Base-by-base conservation (phyloP, 2,888 invertebrate species). In the Ypsolopha scabrella region DNA sequence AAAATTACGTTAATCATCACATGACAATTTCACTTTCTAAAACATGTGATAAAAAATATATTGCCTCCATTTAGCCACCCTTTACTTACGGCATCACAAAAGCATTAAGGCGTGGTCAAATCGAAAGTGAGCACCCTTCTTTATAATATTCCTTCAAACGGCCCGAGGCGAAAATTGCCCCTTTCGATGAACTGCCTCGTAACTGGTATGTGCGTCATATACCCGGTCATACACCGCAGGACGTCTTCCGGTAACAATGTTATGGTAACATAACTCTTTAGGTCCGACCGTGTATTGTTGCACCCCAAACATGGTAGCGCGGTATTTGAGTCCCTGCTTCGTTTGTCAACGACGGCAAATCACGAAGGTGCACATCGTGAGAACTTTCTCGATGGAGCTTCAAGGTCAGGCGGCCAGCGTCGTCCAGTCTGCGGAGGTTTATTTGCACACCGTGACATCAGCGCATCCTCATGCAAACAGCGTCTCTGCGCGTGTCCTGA, bases 131-230 rank as follows among this genome's bases (percentile, higher is more conserved):
- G 72, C 70, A 62, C 76, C 78, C 79, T 75, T 64, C 68, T 64
- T 70, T 67, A 66, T 65, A 34, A 61, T 44, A 62, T 65, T 69
- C 65, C 68, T 69, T 67, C 51, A 51, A 45, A 43, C n/a, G 59
- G 69, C 74, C 71, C 61, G 72, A 71, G 70, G 72, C 70, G 68
- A 77, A 77, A 79, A 77, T 79, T 74, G 70, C 75, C 81, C 79
- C 78, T 73, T 72, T 72, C 63, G 63, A 57, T 64, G 59, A 75
- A 72, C 63, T 67, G 68, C 65, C 67, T 66, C 62, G 68, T 75
- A 74, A 75, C 75, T 70, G 71, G 69, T 72, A 72, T 72, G 70
- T 73, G 68, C 63, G 68, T 72, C 74, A 72, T 74, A 67, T 33
- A 71, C 72, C 60, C 62, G 24, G 68, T 65, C 61, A 62, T 63